Base-by-base conservation (phyloP, 1,140 invertebrate species). In the Neotoxoptera formosana region DNA sequence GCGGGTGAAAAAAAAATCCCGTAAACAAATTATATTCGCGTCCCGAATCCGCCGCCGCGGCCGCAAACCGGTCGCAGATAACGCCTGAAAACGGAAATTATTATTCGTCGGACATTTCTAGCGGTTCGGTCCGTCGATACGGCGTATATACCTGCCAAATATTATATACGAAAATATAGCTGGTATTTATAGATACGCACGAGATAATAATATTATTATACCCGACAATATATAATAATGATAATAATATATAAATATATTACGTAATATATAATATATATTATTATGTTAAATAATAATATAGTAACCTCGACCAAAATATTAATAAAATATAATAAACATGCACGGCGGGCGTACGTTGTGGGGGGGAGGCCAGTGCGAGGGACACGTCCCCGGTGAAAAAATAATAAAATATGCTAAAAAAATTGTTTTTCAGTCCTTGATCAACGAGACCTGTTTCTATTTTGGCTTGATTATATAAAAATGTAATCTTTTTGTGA, bases 41-140 rank as follows among this genome's bases (percentile, higher is more conserved):
- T 76, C 30, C n/a, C 17, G 60, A 76, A 76, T 30, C n/a, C 60
- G 30, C 14, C n/a, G n/a, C n/a, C n/a, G n/a, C n/a, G n/a, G n/a
- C n/a, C n/a, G 30, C 11, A 76, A 76, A 76, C 60, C 60, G 60
- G 60, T 76, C 60, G 60, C 14, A 76, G 60, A 76, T 76, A 76
- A 76, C 60, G 60, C 60, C n/a, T 76, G n/a, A 76, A 76, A 76
- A 76, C 60, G 60, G 60, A 76, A 76, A 76, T 76, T 76, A 76
- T 76, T 76, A 76, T 76, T 76, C 60, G 60, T 76, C n/a, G 30
- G 14, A 76, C 14, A 76, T n/a, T 76, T n/a, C 30, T 76, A 76
- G n/a, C n/a, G 60, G 60, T 76, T 76, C 2, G 60, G n/a, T 76
- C 7, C 60, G 4, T 67, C 60, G 60, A 67, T 67, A 41, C 4